Base-by-base conservation (phyloP, 2,888 invertebrate species). In the Agrotis exclamationis region DNA sequence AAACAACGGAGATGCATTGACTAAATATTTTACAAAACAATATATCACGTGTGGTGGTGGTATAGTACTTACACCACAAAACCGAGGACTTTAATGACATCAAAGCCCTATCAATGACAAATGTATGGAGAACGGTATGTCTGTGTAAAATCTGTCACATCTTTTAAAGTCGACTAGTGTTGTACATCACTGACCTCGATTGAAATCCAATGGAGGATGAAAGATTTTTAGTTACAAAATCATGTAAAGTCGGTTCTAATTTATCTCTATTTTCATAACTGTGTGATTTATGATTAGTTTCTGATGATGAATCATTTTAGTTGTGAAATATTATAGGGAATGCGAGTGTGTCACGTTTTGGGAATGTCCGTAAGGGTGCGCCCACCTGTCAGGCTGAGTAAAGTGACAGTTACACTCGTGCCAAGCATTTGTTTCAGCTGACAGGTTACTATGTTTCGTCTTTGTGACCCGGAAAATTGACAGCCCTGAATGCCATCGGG, bases 1-100 rank as follows among this genome's bases (percentile, higher is more conserved):
- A 45, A 73, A 70, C 72, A 18, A 45, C 89, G 75, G 93, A 94
- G 92, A 9, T 62, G 50, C 22, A n/a, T 6, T 1, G 1, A 14
- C 44, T 48, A 53, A 33, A 39, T 16, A 20, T 47, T 7, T 71
- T 60, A 28, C n/a, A 13, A n/a, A n/a, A n/a, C n/a, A n/a, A n/a
- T n/a, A 28, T 18, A 4, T 24, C 7, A 33, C 33, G 1, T 11
- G 1, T 11, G 11, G 39, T 39, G 39, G 11, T 39, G 1, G 39
- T 9, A n/a, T n/a, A 11, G 39, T 11, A 39, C 9, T 39, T 39
- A 11, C 39, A 39, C 11, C 11, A 39, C 39, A 9, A 39, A 39
- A 39, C 1, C 39, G 39, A 9, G 39, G 11, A 39, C 11, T 39
- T 39, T 39, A 1, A 11, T 2, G 11, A 39, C 39, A 39, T 39